Percentiles rank a stretch among this genome's conserved stretches.
These are phyloP conservation scores for Proales similis DNA, from an alignment of 1,140 invertebrate species.

Conservation along the genomic window DNA sequence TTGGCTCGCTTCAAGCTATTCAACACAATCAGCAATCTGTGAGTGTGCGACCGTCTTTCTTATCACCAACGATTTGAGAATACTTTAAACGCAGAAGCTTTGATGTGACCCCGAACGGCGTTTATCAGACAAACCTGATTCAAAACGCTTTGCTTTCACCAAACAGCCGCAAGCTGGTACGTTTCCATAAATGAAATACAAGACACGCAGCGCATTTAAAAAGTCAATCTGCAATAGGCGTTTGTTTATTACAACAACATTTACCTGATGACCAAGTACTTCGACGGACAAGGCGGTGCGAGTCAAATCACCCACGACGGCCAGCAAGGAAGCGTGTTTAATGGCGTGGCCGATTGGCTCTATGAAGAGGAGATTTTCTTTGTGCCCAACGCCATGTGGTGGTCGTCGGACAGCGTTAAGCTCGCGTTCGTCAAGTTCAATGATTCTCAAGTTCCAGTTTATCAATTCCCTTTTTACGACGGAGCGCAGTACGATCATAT, in stretches of 20 bases:
- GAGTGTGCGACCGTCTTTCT: too few species aligned
- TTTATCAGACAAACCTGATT: conserved; percentile 23
- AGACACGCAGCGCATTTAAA: too few species aligned
- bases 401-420: conserved; percentile 26
- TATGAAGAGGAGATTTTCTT: conserved; percentile 37
- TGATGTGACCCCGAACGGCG: conserved; percentile 18
- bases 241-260: conserved; percentile 37
- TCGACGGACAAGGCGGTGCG: conserved; percentile 8
- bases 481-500: conserved; percentile 18
- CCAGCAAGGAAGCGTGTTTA: not conserved
- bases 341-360: conserved; percentile 34
- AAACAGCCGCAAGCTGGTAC: conserved; percentile 29
- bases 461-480: conserved; percentile 29
- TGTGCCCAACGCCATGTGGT: conserved; percentile 36
- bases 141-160: conserved; percentile 23
- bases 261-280: conserved; percentile 18
- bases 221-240: too few species aligned
- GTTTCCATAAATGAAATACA: too few species aligned
- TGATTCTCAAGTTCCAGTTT: conserved; percentile 14
- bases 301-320: conserved; percentile 32
- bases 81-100: conserved; percentile 6
- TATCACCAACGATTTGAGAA: not conserved
- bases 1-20: conserved; percentile 32
- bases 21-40: conserved; percentile 35
- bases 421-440: conserved; percentile 31